Percentiles rank a stretch among this genome's conserved stretches.
Conservation (phyloP, 53 echinoderm and acorn worm genomes). For the Echinarachnius parma region DNA sequence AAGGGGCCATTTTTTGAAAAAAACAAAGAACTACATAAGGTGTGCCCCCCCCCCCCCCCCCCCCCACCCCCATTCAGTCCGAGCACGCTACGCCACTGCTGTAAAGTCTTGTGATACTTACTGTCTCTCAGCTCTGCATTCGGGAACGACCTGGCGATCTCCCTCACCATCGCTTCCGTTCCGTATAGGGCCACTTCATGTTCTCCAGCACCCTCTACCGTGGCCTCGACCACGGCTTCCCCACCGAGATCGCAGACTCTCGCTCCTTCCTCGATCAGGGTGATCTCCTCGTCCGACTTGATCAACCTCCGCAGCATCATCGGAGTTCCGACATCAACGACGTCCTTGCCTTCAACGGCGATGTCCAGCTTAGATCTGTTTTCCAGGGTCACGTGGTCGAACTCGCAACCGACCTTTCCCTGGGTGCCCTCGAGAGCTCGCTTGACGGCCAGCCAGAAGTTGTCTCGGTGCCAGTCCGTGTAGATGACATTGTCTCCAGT, state of each 20-base stretch:
- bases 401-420: constrained; percentile 74
- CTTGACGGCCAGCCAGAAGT: constrained; percentile 78
- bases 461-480: constrained; percentile 91
- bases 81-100: too few species aligned
- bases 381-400: constrained; percentile 60
- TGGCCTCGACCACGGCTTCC: constrained; percentile 64
- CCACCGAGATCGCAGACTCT: constrained; percentile 76
- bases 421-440: constrained; percentile 33
- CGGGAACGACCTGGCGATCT: constrained; percentile 74
- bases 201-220: constrained; percentile 71
- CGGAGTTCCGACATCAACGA: constrained; percentile 69
- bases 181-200: constrained; percentile 67
- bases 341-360: constrained; percentile 42
- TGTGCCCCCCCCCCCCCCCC: too few species aligned
- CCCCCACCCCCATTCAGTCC: too few species aligned
- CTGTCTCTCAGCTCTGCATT: constrained; percentile 73
- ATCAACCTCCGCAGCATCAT: constrained; percentile 79
- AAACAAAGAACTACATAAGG: too few species aligned
- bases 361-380: constrained; percentile 53
- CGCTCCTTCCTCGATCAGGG: constrained; percentile 68
- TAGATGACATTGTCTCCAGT: constrained; percentile 72
- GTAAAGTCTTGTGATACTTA: too few species aligned
- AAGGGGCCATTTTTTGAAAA: too few species aligned
- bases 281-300: constrained; percentile 88
- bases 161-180: constrained; percentile 72